phyloP scores from a whole-genome alignment of 1,140 invertebrate species.

The Bombus affinis region DNA sequence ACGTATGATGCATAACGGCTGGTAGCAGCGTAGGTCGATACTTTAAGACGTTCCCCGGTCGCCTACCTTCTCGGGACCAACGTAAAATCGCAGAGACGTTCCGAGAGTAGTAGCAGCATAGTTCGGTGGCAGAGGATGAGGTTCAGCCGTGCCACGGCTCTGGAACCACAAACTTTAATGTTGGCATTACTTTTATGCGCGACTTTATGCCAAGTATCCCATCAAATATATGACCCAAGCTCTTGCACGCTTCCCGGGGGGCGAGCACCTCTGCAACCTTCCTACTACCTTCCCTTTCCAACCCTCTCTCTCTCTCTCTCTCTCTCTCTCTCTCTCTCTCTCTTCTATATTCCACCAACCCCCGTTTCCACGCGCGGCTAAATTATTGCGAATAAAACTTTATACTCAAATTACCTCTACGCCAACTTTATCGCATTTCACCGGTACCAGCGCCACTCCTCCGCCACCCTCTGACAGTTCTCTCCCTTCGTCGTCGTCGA shows the following conservation, averaged over 20 bases:
- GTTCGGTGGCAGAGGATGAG: constrained; percentile 46
- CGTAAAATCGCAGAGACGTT: constrained; percentile 53
- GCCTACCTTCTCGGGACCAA: constrained; percentile 33
- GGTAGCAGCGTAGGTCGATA: constrained; percentile 26
- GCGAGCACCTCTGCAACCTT: constrained; percentile 35
- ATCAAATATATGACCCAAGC: constrained; percentile 81
- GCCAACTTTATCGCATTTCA: constrained; percentile 81
- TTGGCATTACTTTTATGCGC: constrained; percentile 82
- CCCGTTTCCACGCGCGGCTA: constrained; percentile 64
- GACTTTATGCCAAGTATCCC: constrained; percentile 83
- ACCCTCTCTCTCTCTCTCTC: not conserved
- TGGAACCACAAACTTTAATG: constrained; percentile 83
- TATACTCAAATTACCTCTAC: constrained; percentile 82
- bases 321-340: not conserved
- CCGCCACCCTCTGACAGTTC: constrained; percentile 38
- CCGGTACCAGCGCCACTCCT: constrained; percentile 38
- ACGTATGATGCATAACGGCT: constrained; percentile 1
- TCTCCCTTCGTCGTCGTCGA: constrained; percentile 14
- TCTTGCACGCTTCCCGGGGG: constrained; percentile 64
- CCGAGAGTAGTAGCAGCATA: constrained; percentile 19
- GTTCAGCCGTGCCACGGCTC: constrained; percentile 66
- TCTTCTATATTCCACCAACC: constrained; percentile 36
- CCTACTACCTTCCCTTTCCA: not conserved
- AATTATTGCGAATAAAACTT: constrained; percentile 83
- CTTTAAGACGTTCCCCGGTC: constrained; percentile 9